These are phyloP conservation scores for Lamprologus sp. DNA, from an alignment of 2,113 vertebrate genomes.

Conservation along the genomic window DNA sequence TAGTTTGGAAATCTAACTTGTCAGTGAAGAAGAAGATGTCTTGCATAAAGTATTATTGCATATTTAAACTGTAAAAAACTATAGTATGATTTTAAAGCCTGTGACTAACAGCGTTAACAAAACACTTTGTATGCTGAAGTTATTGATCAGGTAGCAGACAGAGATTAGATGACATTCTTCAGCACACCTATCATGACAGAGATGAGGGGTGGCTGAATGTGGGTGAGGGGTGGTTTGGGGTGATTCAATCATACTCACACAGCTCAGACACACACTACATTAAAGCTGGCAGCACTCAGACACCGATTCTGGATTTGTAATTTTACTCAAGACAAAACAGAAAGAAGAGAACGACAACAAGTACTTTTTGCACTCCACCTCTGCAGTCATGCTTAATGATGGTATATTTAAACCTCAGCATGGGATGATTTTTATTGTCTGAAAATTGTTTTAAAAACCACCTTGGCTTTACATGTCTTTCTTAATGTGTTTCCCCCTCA, in stretches of 20 bases:
- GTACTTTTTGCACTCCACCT: not conserved
- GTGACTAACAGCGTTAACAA: not conserved
- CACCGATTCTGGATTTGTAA: not conserved
- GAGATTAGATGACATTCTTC: not conserved
- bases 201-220: not conserved
- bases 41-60: not conserved
- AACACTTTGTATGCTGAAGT: not conserved
- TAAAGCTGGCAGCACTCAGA: not conserved
- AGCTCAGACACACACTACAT: not conserved
- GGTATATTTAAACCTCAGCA: not conserved
- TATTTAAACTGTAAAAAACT: not conserved
- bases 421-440: fast-evolving
- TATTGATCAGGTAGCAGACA: not conserved
- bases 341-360: not conserved
- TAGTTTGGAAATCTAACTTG: not conserved
- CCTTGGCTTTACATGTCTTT: not conserved
- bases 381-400: not conserved
- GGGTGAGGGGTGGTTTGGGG: not conserved
- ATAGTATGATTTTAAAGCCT: not conserved
- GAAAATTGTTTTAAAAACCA: not conserved
- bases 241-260: not conserved
- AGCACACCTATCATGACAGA: not conserved
- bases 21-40: not conserved
- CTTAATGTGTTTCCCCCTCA: not conserved
- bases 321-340: not conserved